Conservation (phyloP, 1,140 invertebrate species). For the Reticulitermes speratus region DNA sequence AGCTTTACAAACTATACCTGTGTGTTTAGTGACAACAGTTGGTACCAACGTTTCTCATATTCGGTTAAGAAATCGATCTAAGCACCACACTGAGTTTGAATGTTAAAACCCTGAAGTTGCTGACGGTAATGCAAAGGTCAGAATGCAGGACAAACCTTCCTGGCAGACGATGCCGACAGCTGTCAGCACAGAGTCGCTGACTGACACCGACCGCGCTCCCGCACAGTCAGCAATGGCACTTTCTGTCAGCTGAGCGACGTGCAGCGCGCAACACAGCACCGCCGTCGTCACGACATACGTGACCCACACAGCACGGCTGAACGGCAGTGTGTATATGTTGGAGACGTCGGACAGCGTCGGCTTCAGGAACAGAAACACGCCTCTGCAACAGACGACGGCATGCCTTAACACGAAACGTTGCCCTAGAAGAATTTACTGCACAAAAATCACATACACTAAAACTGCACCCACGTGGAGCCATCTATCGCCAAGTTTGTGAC, state of each 20-base stretch:
- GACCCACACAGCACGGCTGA: constrained; percentile 20
- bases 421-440: too few relatives aligned
- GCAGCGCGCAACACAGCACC: neutral
- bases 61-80: too few relatives aligned
- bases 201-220: neutral
- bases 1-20: too few relatives aligned
- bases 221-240: neutral
- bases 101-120: too few relatives aligned
- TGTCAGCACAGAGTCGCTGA: neutral
- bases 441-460: too few relatives aligned
- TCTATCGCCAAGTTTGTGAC: too few relatives aligned
- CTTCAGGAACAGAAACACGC: constrained; percentile 19
- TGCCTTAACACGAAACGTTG: too few relatives aligned
- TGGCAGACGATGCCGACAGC: neutral
- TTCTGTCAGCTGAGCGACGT: neutral
- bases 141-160: neutral
- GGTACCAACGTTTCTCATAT: too few relatives aligned
- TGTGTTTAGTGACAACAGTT: too few relatives aligned
- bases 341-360: constrained; percentile 27
- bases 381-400: neutral
- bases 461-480: too few relatives aligned
- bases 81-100: too few relatives aligned
- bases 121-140: too few relatives aligned
- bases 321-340: constrained; percentile 28
- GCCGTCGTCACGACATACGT: neutral